Evolutionary conservation across 2,797 vertebrate genomes (phyloP).

Genomic region (Bradypodion pumilum): DNA sequence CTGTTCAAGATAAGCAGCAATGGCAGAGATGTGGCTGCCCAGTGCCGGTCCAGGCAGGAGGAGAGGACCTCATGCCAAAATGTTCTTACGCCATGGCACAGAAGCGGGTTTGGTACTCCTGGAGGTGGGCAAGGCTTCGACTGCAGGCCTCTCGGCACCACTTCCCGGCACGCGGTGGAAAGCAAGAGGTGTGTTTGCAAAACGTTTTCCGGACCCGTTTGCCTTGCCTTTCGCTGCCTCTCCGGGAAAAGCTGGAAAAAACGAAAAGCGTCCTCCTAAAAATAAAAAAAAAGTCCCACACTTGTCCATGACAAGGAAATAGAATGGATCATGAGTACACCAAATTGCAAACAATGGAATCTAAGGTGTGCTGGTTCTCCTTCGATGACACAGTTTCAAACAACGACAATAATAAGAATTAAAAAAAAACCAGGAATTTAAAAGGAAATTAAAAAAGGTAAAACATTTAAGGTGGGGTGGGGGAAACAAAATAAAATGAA

Average conservation of each 20-base stretch:
- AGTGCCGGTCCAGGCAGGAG: slow-evolving; percentile 48
- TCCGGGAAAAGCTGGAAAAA: slow-evolving; percentile 58
- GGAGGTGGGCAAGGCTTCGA: slow-evolving; percentile 54
- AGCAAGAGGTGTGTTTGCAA: slow-evolving; percentile 53
- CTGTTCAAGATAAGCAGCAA: slow-evolving; percentile 44
- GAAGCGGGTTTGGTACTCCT: slow-evolving; percentile 59
- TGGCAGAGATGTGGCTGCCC: slow-evolving; percentile 35
- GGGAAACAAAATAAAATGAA: slow-evolving; percentile 39
- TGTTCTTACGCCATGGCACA: slow-evolving; percentile 41
- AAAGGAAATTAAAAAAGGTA: slow-evolving; percentile 14
- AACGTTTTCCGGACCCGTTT: slow-evolving; percentile 56
- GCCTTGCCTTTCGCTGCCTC: slow-evolving; percentile 64
- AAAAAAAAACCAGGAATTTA: neutral
- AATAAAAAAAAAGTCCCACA: slow-evolving; percentile 63
- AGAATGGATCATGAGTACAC: slow-evolving; percentile 72
- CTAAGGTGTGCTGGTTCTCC: slow-evolving; percentile 80
- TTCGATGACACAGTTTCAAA: slow-evolving; percentile 72
- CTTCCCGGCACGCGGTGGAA: slow-evolving; percentile 59
- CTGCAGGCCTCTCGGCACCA: slow-evolving; percentile 66
- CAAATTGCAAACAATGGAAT: slow-evolving; percentile 73
- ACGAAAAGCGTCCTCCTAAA: slow-evolving; percentile 55
- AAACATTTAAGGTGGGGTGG: neutral
- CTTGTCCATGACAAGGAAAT: slow-evolving; percentile 70
- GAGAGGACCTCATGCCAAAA: slow-evolving; percentile 41
- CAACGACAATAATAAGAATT: slow-evolving; percentile 55